A percentile compares a stretch with the other conserved stretches of the same genome.
phyloP scores from a whole-genome alignment of 2,797 vertebrate genomes.

The Myioborus miniatus region DNA sequence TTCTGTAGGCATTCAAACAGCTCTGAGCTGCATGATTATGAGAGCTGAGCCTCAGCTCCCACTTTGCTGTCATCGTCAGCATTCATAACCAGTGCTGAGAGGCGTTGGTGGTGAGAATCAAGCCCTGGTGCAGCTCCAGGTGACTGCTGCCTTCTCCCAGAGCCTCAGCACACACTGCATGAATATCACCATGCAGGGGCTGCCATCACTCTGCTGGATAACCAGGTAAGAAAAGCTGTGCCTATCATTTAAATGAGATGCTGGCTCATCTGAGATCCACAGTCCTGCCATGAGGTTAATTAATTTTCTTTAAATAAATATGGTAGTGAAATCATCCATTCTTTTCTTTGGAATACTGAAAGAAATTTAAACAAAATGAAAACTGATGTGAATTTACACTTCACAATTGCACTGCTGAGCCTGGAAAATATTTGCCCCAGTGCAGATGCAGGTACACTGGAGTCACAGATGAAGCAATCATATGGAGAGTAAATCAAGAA shows the following conservation, averaged over 20 bases:
- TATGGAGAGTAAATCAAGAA: not conserved
- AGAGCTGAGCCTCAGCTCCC: not conserved
- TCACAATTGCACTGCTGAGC: not conserved
- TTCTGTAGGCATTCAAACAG: not conserved
- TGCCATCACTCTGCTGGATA: not conserved
- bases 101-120: not conserved
- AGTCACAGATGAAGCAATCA: not conserved
- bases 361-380: not conserved
- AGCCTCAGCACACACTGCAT: fast-evolving
- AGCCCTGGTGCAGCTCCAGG: not conserved
- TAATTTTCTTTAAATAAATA: constrained; percentile 26
- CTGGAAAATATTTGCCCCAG: not conserved
- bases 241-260: not conserved
- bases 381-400: not conserved
- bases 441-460: not conserved
- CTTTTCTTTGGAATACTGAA: not conserved
- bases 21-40: not conserved
- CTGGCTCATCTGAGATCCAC: not conserved
- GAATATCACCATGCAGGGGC: not conserved
- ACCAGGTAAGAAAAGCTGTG: not conserved
- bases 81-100: not conserved
- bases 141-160: not conserved
- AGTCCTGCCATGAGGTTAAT: constrained; percentile 15
- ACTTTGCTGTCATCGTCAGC: not conserved
- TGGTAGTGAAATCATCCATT: not conserved